phyloP scores from a whole-genome alignment of 2,113 vertebrate genomes.

The Erinaceus europaeus region DNA sequence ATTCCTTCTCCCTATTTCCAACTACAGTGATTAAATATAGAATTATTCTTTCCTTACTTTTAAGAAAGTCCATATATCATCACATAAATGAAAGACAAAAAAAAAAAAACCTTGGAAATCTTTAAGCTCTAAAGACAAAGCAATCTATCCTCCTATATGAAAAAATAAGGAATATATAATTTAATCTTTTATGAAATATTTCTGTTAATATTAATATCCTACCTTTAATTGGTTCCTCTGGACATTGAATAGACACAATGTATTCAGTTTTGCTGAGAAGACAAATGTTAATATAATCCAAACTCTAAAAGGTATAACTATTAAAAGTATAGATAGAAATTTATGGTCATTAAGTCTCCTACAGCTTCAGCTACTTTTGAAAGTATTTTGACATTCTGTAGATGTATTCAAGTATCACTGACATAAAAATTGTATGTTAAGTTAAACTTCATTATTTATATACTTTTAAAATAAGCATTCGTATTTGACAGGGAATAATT shows the following conservation, averaged over 20 bases:
- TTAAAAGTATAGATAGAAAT: constrained; percentile 55
- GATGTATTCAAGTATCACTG: constrained; percentile 63
- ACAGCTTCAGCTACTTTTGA: constrained; percentile 48
- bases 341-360: constrained; percentile 60
- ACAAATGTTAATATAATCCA: constrained; percentile 29
- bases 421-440: constrained; percentile 67
- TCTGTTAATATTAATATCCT: constrained; percentile 65
- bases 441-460: constrained; percentile 50
- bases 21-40: background rate
- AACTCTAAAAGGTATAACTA: constrained; percentile 48
- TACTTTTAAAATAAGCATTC: constrained; percentile 28
- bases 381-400: constrained; percentile 69
- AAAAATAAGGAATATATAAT: constrained; percentile 47
- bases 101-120: background rate
- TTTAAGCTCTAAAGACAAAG: constrained; percentile 35
- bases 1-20: constrained; percentile 36
- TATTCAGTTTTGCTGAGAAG: constrained; percentile 12
- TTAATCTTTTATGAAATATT: constrained; percentile 49
- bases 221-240: constrained; percentile 68
- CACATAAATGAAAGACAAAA: no score
- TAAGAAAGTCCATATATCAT: background rate
- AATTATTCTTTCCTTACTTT: background rate
- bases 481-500: constrained; percentile 53
- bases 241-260: constrained; percentile 54
- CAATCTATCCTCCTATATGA: background rate